phyloP scores from a whole-genome alignment of 2,888 invertebrate species.

The Liopterus haemorrhoidalis region DNA sequence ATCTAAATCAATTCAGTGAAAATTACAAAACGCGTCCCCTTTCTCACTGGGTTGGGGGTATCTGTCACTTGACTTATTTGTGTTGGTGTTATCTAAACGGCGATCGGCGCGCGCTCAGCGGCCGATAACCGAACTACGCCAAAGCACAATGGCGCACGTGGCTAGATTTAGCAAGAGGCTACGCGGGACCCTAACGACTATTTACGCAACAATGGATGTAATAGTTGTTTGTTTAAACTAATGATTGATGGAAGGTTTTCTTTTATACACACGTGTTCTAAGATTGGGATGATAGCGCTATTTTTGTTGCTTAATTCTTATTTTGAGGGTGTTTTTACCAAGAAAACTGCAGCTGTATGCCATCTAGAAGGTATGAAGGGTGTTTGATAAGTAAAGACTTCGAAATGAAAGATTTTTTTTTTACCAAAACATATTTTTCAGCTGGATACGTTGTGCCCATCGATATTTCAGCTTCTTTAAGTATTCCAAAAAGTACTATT shows the following conservation, averaged over 20 bases:
- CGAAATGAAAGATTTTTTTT: too few species aligned
- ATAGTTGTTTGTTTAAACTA: slow-evolving; percentile 41
- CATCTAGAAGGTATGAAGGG: too few species aligned
- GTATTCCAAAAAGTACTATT: too few species aligned
- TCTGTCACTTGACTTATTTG: slow-evolving; percentile 9
- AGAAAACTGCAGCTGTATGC: too few species aligned
- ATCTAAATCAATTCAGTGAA: slow-evolving; percentile 12
- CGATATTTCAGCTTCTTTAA: too few species aligned
- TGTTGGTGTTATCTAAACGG: slow-evolving; percentile 7
- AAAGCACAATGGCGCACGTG: slow-evolving; percentile 7
- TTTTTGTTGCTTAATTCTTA: too few species aligned
- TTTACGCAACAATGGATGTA: slow-evolving; percentile 38
- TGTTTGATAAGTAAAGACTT: too few species aligned
- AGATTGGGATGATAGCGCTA: too few species aligned
- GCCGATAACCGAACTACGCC: neutral
- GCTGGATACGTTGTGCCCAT: too few species aligned
- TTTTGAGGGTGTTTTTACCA: too few species aligned
- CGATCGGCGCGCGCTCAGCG: slow-evolving; percentile 5
- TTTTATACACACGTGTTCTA: neutral
- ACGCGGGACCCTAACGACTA: slow-evolving; percentile 15
- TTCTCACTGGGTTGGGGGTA: too few species aligned
- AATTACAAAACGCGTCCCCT: slow-evolving; percentile 2
- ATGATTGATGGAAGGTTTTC: slow-evolving; percentile 42
- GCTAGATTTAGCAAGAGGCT: neutral
- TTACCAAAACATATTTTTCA: too few species aligned